Conservation (phyloP, 2,888 invertebrate genomes). For the Allacma fusca region DNA sequence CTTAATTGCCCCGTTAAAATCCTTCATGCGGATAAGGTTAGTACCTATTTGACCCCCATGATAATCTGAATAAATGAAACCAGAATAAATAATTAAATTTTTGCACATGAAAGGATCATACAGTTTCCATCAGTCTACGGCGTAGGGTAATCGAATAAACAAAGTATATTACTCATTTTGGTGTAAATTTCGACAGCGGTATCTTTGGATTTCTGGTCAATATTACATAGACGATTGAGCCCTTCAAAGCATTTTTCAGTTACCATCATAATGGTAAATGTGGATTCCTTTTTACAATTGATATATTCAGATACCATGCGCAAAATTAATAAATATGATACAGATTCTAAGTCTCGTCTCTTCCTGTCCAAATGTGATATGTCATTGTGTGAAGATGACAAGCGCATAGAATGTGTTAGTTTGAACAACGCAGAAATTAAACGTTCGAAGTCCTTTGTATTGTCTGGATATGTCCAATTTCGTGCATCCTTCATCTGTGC, state of each 20-base stretch:
- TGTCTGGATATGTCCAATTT: not conserved
- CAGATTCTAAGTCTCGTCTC: slow-evolving; percentile 11
- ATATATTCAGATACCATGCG: slow-evolving; percentile 31
- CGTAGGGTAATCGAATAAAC: too few species aligned
- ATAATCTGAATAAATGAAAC: slow-evolving; percentile 9
- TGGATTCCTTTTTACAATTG: not conserved
- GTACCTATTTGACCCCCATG: slow-evolving; percentile 36
- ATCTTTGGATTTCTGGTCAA: slow-evolving; percentile 5
- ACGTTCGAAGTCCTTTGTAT: slow-evolving; percentile 26
- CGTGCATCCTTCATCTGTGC: not conserved
- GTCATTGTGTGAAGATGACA: not conserved
- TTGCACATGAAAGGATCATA: too few species aligned
- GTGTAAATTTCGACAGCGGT: slow-evolving; percentile 19
- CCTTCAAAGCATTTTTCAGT: slow-evolving; percentile 24
- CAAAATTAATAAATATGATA: slow-evolving; percentile 13
- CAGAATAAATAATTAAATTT: not conserved
- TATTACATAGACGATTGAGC: slow-evolving; percentile 1
- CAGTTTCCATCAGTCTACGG: too few species aligned
- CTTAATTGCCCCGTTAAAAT: slow-evolving; percentile 17
- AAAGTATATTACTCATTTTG: slow-evolving; percentile 34
- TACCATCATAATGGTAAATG: not conserved
- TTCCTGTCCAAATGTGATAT: not conserved
- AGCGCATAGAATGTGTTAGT: not conserved
- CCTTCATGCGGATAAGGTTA: slow-evolving; percentile 18
- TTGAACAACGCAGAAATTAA: not conserved